phyloP scores from a whole-genome alignment of 2,797 vertebrate species.

The Apodemus agrarius region DNA sequence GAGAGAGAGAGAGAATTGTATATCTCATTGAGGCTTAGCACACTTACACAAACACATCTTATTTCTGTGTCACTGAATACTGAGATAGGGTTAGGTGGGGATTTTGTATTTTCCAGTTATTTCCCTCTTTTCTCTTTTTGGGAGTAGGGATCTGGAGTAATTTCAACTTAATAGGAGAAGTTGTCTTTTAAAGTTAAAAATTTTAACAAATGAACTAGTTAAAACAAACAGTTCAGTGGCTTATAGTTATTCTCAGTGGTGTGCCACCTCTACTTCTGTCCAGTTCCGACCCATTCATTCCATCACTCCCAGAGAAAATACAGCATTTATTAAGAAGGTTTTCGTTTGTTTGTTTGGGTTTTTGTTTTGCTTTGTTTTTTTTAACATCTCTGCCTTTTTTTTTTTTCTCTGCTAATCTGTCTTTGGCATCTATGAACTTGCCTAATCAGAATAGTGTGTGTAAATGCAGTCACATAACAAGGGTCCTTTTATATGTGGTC shows the following conservation, averaged over 20 bases:
- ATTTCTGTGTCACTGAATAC: neutral
- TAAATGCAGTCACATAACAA: neutral
- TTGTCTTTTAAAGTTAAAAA: neutral
- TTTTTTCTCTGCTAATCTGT: neutral
- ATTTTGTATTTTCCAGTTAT: neutral
- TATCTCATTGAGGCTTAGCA: neutral
- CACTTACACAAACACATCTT: neutral
- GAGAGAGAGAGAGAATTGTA: neutral
- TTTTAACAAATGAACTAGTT: neutral
- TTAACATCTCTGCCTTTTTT: neutral
- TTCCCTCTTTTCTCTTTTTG: neutral
- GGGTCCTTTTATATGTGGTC: neutral
- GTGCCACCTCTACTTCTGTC: fast-evolving
- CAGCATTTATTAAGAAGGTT: neutral
- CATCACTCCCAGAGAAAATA: neutral
- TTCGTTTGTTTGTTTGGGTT: neutral
- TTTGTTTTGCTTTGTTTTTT: neutral
- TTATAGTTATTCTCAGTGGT: neutral
- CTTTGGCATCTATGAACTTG: neutral
- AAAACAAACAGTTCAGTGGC: neutral
- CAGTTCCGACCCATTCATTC: neutral
- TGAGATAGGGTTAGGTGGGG: neutral
- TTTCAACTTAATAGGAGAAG: neutral
- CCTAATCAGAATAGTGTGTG: neutral
- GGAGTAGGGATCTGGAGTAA: neutral